Base-by-base conservation (phyloP, 2,113 vertebrate genomes). In the Suncus etruscus region DNA sequence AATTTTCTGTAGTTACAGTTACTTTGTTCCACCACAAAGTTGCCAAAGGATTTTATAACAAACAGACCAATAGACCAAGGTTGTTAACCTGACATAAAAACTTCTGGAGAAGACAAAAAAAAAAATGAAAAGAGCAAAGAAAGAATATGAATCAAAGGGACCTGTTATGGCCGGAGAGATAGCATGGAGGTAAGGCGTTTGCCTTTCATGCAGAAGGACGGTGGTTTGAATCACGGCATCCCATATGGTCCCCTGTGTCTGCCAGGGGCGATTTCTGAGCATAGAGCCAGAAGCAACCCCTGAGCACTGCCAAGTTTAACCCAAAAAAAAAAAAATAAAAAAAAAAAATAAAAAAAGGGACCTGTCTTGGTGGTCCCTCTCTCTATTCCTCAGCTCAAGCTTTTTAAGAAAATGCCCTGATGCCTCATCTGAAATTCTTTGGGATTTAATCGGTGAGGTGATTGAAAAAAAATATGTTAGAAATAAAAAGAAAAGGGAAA, bases 391-490 rank as follows among this genome's bases (percentile, higher is more conserved):
- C 72, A 24, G 12, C 1, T 69, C 15, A 14, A 20, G 50, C 9
- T 50, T 74, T 25, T 50, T 61, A 51, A n/a, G 12, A 20, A 61
- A 89, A 29, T 29, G 69, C 32, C 10, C 32, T 14, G 3, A 3
- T 8, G 12, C 31, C 3, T 1, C 80, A 68, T 32, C 39, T 58
- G 48, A 29, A 47, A 48, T 51, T 29, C 10, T 48, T 75, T 25
- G 18, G 1, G 8, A 11, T 22, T 79, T 83, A 3, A 50, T 91
- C 80, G 31, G 89, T 69, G 25, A 69, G 25, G 29, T 58, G 54
- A 89, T 14, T 54, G 50, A 24, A 92, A 94, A 94, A 7, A 16
- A 89, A 66, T 80, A 54, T 1, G 39, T 83, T 72, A 83, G 69
- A 82, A 78, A 69, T 18, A 25, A 25, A 83, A 61, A 11, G 27